These are phyloP conservation scores for Drosophila anceps DNA, from an alignment of 2,888 invertebrate species.

Conservation along the genomic window DNA sequence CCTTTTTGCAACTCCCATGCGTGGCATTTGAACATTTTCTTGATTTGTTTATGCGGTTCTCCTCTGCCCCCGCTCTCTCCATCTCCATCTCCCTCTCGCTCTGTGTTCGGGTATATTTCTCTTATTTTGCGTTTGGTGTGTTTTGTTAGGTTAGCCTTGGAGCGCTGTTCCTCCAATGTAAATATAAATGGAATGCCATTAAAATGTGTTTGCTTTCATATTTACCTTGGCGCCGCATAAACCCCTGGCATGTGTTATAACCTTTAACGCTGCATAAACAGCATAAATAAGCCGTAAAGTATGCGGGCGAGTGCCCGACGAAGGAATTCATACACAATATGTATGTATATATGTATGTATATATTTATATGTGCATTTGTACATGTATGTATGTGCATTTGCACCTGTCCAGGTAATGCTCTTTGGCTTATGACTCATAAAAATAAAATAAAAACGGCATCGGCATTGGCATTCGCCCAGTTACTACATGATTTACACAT, in stretches of 20 bases:
- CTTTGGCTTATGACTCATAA: slow-evolving; percentile 33
- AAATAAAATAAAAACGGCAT: slow-evolving; percentile 11
- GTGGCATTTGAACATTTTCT: slow-evolving; percentile 49
- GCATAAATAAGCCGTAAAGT: slow-evolving; percentile 69
- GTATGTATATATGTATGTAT: background rate
- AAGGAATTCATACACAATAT: slow-evolving; percentile 17
- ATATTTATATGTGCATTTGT: background rate
- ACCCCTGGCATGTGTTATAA: slow-evolving; percentile 52
- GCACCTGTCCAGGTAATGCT: slow-evolving; percentile 16
- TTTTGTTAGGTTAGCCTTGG: slow-evolving; percentile 65
- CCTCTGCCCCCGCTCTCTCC: background rate
- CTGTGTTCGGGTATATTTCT: background rate
- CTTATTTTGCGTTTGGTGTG: slow-evolving; percentile 29
- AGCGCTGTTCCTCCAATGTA: slow-evolving; percentile 55
- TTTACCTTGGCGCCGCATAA: slow-evolving; percentile 65
- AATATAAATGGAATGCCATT: slow-evolving; percentile 75
- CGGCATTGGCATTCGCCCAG: slow-evolving; percentile 13
- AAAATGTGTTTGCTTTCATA: slow-evolving; percentile 77
- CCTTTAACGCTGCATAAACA: slow-evolving; percentile 79
- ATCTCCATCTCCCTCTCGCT: background rate
- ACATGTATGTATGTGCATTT: slow-evolving; percentile 14
- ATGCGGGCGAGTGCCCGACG: background rate
- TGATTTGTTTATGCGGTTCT: slow-evolving; percentile 75
- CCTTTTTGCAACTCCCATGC: slow-evolving; percentile 67
- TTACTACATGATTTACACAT: slow-evolving; percentile 68